phyloP scores from a whole-genome alignment of 2,888 invertebrate species.

The Platynereis dumerilii region DNA sequence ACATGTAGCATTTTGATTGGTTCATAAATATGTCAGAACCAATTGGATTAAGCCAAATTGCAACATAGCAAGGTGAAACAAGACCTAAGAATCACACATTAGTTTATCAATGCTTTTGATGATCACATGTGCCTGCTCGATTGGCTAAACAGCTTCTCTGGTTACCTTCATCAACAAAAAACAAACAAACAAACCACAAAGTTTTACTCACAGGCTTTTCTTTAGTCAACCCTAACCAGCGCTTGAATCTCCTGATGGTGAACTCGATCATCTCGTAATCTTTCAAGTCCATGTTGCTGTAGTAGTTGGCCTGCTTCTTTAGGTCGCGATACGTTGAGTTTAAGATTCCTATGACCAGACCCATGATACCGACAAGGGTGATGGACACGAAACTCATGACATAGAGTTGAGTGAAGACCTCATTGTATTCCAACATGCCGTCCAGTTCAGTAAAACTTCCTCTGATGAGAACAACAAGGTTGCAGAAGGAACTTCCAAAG shows the following conservation, averaged over 20 bases:
- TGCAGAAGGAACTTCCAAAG: slow-evolving; percentile 54
- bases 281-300: slow-evolving; percentile 59
- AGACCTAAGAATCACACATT: too few relatives aligned
- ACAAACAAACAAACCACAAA: too few relatives aligned
- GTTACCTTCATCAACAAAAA: too few relatives aligned
- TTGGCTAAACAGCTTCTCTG: too few relatives aligned
- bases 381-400: slow-evolving; percentile 62
- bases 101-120: too few relatives aligned
- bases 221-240: slow-evolving; percentile 51
- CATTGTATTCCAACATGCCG: background rate
- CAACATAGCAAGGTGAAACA: too few relatives aligned
- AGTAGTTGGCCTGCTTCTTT: slow-evolving; percentile 56
- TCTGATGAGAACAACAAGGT: slow-evolving; percentile 58
- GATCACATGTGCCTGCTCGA: too few relatives aligned
- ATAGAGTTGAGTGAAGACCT: slow-evolving; percentile 40
- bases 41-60: too few relatives aligned
- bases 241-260: slow-evolving; percentile 57
- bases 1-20: too few relatives aligned
- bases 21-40: too few relatives aligned
- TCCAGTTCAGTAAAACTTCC: slow-evolving; percentile 29
- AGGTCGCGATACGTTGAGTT: slow-evolving; percentile 53
- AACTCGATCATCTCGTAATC: slow-evolving; percentile 65
- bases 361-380: slow-evolving; percentile 58
- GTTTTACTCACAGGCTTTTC: slow-evolving; percentile 51
- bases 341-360: slow-evolving; percentile 62